Evolutionary conservation across 2,113 vertebrate genomes (phyloP).

Genomic region (Dunckerocampus dactyliophorus): DNA sequence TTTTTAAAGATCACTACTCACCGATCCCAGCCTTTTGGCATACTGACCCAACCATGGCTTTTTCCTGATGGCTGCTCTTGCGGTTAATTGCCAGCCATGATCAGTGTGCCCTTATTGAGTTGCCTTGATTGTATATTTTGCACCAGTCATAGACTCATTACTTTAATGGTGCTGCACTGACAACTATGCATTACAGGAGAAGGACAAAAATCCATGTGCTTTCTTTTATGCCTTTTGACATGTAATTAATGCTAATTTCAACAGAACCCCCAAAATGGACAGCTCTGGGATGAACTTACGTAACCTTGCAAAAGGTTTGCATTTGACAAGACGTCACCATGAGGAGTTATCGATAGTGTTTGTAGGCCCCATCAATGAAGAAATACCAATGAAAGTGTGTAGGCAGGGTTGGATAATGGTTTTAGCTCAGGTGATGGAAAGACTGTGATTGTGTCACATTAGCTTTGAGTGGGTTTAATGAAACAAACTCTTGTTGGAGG

Average conservation of each 20-base stretch:
- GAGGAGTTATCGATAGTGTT: neutral
- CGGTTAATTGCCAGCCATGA: slow-evolving; percentile 34
- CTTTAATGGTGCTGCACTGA: slow-evolving; percentile 30
- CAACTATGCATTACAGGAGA: slow-evolving; percentile 23
- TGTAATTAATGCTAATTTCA: slow-evolving; percentile 7
- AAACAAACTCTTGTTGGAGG: neutral
- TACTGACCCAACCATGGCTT: slow-evolving; percentile 14
- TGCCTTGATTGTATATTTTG: slow-evolving; percentile 30
- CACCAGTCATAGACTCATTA: slow-evolving; percentile 38
- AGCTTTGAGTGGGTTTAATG: neutral
- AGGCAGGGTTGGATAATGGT: neutral
- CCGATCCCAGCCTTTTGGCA: slow-evolving; percentile 23
- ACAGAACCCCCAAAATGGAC: neutral
- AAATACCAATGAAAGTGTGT: neutral
- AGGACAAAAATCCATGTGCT: neutral
- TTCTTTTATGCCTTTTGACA: slow-evolving; percentile 23
- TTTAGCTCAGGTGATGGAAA: neutral
- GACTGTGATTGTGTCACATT: neutral
- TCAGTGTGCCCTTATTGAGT: slow-evolving; percentile 33
- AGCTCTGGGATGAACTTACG: neutral
- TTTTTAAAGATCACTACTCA: slow-evolving; percentile 1
- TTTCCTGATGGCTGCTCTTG: slow-evolving; percentile 37
- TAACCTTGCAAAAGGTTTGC: too few species aligned
- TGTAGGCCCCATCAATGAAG: neutral
- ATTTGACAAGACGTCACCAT: neutral